Conservation (phyloP, 1,140 invertebrate species). For the Bombus confusus region DNA sequence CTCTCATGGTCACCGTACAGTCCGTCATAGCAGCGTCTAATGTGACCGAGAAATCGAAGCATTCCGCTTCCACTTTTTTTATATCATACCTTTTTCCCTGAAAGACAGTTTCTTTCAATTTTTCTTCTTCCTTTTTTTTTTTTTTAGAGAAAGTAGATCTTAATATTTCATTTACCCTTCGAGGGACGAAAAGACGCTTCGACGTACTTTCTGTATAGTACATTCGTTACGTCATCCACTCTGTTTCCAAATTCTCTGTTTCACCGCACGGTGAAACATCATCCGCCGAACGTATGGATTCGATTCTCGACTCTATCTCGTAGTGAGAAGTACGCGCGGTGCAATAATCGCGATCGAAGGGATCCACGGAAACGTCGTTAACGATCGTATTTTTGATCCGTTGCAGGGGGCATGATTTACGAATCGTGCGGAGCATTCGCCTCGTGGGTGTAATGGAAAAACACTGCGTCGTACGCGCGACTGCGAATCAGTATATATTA, state of each 20-base stretch:
- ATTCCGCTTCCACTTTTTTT: too few relatives aligned
- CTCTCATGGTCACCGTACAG: slow-evolving; percentile 73
- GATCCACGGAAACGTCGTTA: background rate
- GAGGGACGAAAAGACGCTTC: background rate
- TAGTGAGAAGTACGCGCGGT: background rate
- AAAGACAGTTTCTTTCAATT: too few relatives aligned
- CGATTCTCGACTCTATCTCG: background rate
- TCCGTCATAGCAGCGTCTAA: slow-evolving; percentile 61
- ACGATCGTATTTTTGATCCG: slow-evolving; percentile 39
- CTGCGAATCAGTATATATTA: slow-evolving; percentile 63
- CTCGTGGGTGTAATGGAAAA: slow-evolving; percentile 55
- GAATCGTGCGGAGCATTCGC: slow-evolving; percentile 20
- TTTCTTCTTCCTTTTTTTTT: background rate
- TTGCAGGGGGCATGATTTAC: slow-evolving; percentile 27
- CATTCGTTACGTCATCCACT: background rate
- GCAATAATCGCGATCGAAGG: background rate
- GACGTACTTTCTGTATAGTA: background rate
- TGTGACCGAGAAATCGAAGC: slow-evolving; percentile 46
- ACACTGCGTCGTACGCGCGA: slow-evolving; percentile 32
- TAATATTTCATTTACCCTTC: background rate
- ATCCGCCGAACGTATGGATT: background rate
- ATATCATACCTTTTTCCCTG: background rate
- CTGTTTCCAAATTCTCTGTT: background rate
- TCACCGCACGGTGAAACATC: background rate
- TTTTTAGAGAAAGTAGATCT: background rate